Percentiles rank a stretch among this genome's conserved stretches.
Conservation (phyloP, 2,113 vertebrate species). For the Calonectris borealis region DNA sequence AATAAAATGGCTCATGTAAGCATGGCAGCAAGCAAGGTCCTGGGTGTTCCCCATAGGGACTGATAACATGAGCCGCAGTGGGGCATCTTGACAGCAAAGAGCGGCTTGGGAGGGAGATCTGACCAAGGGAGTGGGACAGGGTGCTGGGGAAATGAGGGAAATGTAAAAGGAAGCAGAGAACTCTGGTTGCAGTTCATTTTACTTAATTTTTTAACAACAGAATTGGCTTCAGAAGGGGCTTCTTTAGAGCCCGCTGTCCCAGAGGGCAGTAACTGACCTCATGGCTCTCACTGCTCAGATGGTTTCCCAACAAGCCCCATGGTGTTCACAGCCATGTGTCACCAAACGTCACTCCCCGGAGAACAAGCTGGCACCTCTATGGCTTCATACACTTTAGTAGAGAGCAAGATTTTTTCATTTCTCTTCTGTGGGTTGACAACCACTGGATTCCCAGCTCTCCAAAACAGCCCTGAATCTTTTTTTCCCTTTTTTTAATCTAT, state of each 20-base stretch:
- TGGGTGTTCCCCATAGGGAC: background rate
- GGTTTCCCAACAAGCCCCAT: background rate
- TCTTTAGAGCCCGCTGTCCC: background rate
- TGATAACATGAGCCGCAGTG: background rate
- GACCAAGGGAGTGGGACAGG: background rate
- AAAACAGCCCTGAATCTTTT: background rate
- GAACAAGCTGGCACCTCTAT: background rate
- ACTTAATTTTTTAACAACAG: background rate
- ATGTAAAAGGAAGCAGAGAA: background rate
- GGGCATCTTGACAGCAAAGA: background rate
- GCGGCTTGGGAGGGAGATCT: background rate
- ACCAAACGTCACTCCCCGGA: background rate
- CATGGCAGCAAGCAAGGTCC: background rate
- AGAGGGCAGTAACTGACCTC: background rate
- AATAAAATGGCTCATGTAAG: background rate
- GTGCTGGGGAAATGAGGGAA: background rate
- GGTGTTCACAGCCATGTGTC: background rate
- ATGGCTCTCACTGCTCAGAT: background rate
- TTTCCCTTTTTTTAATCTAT: background rate
- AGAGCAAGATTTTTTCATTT: background rate
- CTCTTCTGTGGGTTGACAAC: background rate
- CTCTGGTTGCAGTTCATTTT: background rate
- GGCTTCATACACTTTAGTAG: background rate
- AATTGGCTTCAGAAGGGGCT: background rate
- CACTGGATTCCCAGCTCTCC: background rate